These are phyloP conservation scores for Drosophila monieri DNA, from an alignment of 2,888 invertebrate genomes.

Conservation along the genomic window DNA sequence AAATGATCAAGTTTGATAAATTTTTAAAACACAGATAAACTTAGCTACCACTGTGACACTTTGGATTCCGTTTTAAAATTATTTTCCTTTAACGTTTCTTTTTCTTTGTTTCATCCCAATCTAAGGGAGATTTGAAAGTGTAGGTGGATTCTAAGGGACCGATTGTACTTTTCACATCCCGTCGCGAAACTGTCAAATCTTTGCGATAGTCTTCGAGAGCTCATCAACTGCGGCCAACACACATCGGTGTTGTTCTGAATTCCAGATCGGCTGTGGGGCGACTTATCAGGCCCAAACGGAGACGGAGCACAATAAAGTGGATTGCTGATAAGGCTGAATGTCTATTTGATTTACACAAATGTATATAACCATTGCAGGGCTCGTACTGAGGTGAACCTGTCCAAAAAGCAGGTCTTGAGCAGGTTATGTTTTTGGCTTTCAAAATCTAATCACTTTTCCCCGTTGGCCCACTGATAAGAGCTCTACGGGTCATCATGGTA, in stretches of 20 bases:
- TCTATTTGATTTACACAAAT: constrained; percentile 53
- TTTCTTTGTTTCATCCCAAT: constrained; percentile 24
- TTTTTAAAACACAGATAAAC: not conserved
- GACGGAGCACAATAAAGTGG: constrained; percentile 56
- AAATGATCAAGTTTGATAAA: not conserved
- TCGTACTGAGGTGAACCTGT: constrained; percentile 21
- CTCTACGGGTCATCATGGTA: constrained; percentile 38
- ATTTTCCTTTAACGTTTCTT: not conserved
- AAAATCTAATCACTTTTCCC: constrained; percentile 39
- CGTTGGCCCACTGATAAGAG: constrained; percentile 28
- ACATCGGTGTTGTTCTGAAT: constrained; percentile 48
- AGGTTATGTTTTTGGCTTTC: constrained; percentile 31
- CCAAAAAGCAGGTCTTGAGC: constrained; percentile 28
- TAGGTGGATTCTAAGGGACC: not conserved
- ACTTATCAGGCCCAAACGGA: constrained; percentile 63
- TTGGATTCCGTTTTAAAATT: not conserved
- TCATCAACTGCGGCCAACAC: constrained; percentile 56
- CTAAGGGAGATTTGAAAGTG: constrained; percentile 34
- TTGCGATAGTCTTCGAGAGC: constrained; percentile 12
- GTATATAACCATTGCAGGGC: constrained; percentile 28
- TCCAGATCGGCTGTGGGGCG: constrained; percentile 13
- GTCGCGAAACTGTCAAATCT: constrained; percentile 32
- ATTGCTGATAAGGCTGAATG: constrained; percentile 56
- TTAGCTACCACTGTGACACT: not conserved
- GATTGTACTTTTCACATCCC: constrained; percentile 51